Conservation (phyloP, 2,888 invertebrate genomes). For the Stenolophus ochropezus region DNA sequence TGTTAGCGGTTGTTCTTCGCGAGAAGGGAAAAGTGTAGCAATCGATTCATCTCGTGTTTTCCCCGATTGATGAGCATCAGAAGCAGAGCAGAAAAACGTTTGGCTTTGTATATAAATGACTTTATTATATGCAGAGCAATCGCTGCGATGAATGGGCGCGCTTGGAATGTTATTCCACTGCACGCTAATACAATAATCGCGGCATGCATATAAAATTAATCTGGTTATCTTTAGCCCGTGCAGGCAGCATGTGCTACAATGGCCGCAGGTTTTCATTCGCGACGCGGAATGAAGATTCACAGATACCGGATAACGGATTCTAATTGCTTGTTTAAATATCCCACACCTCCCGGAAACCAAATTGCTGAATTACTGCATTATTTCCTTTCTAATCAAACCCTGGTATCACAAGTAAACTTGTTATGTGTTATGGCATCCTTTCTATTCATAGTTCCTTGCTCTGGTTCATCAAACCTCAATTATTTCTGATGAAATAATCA, state of each 20-base stretch:
- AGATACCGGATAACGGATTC: conserved; percentile 25
- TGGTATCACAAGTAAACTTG: background rate
- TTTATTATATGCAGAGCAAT: conserved; percentile 24
- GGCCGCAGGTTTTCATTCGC: conserved; percentile 33
- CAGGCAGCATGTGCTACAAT: conserved; percentile 6
- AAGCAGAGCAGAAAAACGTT: conserved; percentile 13
- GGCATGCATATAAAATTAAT: conserved; percentile 51
- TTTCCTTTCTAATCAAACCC: background rate
- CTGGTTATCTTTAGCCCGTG: conserved; percentile 41
- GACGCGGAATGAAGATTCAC: conserved; percentile 21
- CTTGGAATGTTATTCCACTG: conserved; percentile 9
- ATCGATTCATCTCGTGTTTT: background rate
- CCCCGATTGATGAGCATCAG: conserved; percentile 6
- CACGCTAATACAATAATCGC: conserved; percentile 49
- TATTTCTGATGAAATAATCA: too few relatives aligned
- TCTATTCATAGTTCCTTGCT: too few relatives aligned
- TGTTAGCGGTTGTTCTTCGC: too few relatives aligned
- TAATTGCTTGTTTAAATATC: conserved; percentile 37
- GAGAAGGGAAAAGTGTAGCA: too few relatives aligned
- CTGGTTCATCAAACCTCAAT: too few relatives aligned
- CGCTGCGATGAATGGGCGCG: background rate
- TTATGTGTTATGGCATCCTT: background rate
- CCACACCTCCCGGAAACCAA: background rate
- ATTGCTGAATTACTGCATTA: background rate
- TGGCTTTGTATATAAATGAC: conserved; percentile 21